These are phyloP conservation scores for Pandion haliaetus DNA, from an alignment of 2,113 vertebrate species.

Conservation along the genomic window DNA sequence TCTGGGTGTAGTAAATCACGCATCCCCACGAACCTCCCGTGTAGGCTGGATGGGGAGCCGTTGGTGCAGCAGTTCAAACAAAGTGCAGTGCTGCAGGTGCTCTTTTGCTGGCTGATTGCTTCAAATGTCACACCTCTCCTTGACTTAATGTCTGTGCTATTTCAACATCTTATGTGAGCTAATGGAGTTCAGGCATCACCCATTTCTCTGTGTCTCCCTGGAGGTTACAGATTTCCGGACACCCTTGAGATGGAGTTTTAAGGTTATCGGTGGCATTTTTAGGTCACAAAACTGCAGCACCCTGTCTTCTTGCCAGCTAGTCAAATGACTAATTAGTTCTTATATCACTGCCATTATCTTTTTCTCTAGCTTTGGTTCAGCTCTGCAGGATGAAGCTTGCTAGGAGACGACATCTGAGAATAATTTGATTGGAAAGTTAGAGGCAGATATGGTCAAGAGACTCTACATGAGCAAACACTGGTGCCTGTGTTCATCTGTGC, in stretches of 20 bases:
- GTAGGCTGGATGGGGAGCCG: background rate
- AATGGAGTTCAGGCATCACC: background rate
- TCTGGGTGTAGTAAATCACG: background rate
- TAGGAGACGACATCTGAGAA: background rate
- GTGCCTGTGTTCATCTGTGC: background rate
- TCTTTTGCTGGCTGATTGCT: constrained; percentile 32
- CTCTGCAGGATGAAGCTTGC: background rate
- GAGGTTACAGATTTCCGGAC: background rate
- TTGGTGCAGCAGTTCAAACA: constrained; percentile 18
- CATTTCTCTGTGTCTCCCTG: background rate
- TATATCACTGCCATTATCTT: background rate
- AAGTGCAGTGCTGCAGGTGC: constrained; percentile 53
- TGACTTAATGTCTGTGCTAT: fast-evolving
- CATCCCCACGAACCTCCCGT: background rate
- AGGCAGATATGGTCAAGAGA: background rate
- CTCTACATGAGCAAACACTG: background rate
- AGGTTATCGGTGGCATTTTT: constrained; percentile 28
- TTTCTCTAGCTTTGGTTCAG: constrained; percentile 1
- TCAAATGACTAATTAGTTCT: constrained; percentile 43
- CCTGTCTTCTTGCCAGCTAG: background rate
- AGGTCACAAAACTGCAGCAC: constrained; percentile 21
- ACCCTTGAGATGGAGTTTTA: constrained; percentile 22
- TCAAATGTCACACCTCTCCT: constrained; percentile 37
- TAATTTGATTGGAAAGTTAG: background rate
- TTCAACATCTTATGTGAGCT: background rate